A percentile compares a stretch with the other conserved stretches of the same genome.
phyloP scores from a whole-genome alignment of 2,797 vertebrate species.

The Parauchenoglanis punctatus region DNA sequence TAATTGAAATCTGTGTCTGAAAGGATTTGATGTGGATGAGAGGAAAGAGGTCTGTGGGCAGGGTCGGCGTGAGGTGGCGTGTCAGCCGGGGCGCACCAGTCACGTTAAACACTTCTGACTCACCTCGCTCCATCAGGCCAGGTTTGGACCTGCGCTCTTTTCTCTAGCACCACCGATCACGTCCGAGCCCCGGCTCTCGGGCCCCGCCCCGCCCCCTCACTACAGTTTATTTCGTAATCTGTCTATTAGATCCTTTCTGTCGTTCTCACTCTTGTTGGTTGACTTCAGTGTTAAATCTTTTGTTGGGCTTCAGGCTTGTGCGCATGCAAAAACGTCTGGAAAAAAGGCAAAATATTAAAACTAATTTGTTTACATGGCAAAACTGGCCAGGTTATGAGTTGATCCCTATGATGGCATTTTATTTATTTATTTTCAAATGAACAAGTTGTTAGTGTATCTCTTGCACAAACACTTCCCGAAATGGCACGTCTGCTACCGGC shows the following conservation, averaged over 20 bases:
- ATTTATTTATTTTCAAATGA: no score
- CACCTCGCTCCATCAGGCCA: slow-evolving; percentile 73
- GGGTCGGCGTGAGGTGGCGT: slow-evolving; percentile 65
- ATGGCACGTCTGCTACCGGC: no score
- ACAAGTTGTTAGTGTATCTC: no score
- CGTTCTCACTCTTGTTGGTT: neutral
- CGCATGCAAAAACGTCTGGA: neutral
- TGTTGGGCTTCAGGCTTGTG: neutral
- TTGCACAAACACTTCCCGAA: no score
- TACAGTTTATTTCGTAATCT: neutral
- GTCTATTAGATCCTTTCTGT: no score
- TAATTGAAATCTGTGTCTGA: slow-evolving; percentile 90
- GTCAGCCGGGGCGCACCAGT: slow-evolving; percentile 78
- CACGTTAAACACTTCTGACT: slow-evolving; percentile 83
- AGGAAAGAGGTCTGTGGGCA: slow-evolving; percentile 78
- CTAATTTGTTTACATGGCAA: no score
- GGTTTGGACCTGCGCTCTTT: slow-evolving; percentile 62
- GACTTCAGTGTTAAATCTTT: neutral
- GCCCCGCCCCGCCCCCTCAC: slow-evolving; percentile 12
- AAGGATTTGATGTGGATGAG: slow-evolving; percentile 86
- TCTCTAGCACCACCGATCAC: slow-evolving; percentile 25
- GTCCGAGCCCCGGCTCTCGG: neutral
- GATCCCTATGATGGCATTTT: no score
- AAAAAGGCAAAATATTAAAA: neutral
- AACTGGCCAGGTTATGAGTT: no score